These are phyloP conservation scores for Eueides isabella DNA, from an alignment of 1,140 invertebrate species.

Conservation along the genomic window DNA sequence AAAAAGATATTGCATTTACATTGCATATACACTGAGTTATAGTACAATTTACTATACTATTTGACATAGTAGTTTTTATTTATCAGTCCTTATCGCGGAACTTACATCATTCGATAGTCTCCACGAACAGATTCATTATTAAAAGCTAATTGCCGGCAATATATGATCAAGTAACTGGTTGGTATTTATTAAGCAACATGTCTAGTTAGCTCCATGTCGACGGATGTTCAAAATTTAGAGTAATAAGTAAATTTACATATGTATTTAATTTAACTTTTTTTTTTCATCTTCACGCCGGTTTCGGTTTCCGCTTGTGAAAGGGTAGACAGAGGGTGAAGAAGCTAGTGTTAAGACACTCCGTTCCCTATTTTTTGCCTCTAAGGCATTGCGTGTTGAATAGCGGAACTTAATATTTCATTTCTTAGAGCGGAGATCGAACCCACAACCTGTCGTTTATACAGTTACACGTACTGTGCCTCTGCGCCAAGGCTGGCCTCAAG, in stretches of 20 bases:
- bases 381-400: background rate
- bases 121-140: constrained; percentile 26
- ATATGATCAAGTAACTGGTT: constrained; percentile 26
- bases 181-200: constrained; percentile 31
- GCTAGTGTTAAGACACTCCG: background rate
- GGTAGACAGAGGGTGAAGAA: background rate
- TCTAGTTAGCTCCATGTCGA: constrained; percentile 8
- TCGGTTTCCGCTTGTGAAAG: too few species aligned
- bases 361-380: background rate
- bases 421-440: background rate
- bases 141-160: constrained; percentile 31
- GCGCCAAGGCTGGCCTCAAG: too few species aligned
- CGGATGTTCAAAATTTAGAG: background rate
- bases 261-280: too few species aligned
- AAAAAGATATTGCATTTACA: too few species aligned
- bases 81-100: constrained; percentile 14
- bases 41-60: too few species aligned
- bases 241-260: too few species aligned
- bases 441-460: background rate
- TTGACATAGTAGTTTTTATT: background rate
- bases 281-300: background rate
- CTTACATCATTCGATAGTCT: background rate
- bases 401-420: background rate
- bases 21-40: too few species aligned
- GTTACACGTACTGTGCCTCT: background rate